Evolutionary conservation across 2,888 invertebrate genomes (phyloP).

Genomic region (Branchinecta sandiegonensis): DNA sequence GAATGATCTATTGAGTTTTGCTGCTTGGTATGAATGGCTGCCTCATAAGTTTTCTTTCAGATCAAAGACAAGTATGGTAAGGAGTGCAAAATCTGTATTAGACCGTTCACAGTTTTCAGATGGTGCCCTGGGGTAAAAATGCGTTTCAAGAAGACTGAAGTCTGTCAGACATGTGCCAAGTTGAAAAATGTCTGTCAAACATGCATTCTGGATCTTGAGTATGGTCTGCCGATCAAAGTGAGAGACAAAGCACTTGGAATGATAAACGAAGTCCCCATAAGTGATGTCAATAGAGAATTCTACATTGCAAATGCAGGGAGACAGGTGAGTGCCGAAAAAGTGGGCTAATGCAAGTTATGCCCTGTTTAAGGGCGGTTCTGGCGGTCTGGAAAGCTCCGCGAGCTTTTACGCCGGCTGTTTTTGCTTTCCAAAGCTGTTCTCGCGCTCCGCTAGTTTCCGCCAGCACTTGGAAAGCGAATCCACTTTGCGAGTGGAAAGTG

Average conservation of each 20-base stretch:
- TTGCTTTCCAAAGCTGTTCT: too few relatives aligned
- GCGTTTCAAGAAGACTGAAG: slow-evolving; percentile 92
- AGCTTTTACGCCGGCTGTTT: too few relatives aligned
- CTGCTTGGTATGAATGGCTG: not conserved
- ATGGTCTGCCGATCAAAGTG: slow-evolving; percentile 73
- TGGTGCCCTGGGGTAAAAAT: slow-evolving; percentile 92
- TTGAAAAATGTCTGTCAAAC: slow-evolving; percentile 93
- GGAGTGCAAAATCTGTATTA: slow-evolving; percentile 85
- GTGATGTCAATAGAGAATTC: slow-evolving; percentile 88
- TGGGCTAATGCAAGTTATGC: not conserved
- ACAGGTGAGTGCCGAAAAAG: slow-evolving; percentile 42
- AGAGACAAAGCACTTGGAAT: slow-evolving; percentile 78
- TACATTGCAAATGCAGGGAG: slow-evolving; percentile 80
- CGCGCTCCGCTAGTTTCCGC: too few relatives aligned
- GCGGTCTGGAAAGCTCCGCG: too few relatives aligned
- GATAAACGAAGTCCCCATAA: slow-evolving; percentile 70
- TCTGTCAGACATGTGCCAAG: slow-evolving; percentile 88
- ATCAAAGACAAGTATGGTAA: slow-evolving; percentile 89
- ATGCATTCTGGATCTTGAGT: slow-evolving; percentile 81
- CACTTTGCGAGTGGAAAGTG: too few relatives aligned
- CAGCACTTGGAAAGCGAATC: too few relatives aligned
- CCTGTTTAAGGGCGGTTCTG: slow-evolving; percentile 9
- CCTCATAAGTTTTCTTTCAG: slow-evolving; percentile 40
- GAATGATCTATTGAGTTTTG: too few relatives aligned
- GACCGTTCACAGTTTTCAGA: slow-evolving; percentile 88